Conservation (phyloP, 2,113 vertebrate genomes). For the Nymphicus hollandicus region DNA sequence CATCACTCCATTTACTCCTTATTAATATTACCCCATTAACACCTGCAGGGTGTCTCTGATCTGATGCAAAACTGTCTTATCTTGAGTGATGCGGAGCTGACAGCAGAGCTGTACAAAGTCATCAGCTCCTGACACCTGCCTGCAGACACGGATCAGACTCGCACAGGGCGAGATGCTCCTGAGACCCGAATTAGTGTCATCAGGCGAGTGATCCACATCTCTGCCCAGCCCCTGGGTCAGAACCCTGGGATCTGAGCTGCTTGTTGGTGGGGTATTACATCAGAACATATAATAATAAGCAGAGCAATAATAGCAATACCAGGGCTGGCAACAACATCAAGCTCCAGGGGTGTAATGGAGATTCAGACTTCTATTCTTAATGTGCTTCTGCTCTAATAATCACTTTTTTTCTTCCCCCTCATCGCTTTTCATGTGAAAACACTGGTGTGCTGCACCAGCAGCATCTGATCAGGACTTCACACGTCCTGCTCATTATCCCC, state of each 20-base stretch:
- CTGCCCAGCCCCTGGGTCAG: rapidly evolving
- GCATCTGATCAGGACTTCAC: slow-evolving; percentile 32
- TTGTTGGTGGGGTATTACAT: background rate
- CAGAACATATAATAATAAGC: background rate
- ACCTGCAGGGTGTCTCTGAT: background rate
- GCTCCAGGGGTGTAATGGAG: background rate
- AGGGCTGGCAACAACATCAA: rapidly evolving
- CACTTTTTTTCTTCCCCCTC: background rate
- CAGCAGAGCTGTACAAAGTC: background rate
- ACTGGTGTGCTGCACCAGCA: slow-evolving; percentile 4
- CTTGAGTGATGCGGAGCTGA: background rate
- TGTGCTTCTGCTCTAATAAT: slow-evolving; percentile 45
- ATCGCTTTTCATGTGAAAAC: slow-evolving; percentile 5
- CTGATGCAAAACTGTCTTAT: background rate
- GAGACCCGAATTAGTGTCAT: background rate
- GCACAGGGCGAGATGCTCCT: rapidly evolving
- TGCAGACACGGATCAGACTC: background rate
- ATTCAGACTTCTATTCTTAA: background rate
- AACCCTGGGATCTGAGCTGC: background rate
- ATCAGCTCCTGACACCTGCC: background rate
- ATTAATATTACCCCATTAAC: background rate
- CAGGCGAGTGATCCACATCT: background rate
- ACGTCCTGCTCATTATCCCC: slow-evolving; percentile 23
- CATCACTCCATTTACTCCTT: background rate
- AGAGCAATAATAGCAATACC: background rate